phyloP scores from a whole-genome alignment of 1,140 invertebrate genomes.

The Glomeris maerens region DNA sequence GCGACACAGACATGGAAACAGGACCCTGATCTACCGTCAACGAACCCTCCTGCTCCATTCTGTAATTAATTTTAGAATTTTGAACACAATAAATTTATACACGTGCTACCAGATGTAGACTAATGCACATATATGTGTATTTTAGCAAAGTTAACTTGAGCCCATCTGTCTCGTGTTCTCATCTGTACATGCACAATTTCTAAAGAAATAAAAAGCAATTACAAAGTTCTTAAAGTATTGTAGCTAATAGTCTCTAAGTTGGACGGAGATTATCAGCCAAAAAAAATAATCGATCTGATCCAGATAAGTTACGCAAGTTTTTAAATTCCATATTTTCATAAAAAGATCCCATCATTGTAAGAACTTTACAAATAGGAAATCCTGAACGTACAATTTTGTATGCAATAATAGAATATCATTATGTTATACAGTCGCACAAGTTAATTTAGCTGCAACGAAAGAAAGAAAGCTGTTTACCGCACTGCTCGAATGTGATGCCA shows the following conservation, averaged over 20 bases:
- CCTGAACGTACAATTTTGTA: too few species aligned
- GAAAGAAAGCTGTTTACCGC: slow-evolving; percentile 44
- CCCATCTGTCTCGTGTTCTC: neutral
- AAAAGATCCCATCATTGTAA: too few species aligned
- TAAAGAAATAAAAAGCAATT: too few species aligned
- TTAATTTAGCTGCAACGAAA: slow-evolving; percentile 5
- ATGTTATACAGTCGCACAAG: slow-evolving; percentile 5
- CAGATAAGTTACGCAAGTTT: neutral
- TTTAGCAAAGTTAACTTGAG: neutral
- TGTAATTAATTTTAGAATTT: slow-evolving; percentile 25
- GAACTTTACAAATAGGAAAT: too few species aligned
- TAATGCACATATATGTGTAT: too few species aligned
- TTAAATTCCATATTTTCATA: neutral
- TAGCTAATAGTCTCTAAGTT: too few species aligned
- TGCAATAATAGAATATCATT: too few species aligned
- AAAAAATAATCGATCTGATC: too few species aligned
- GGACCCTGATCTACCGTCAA: slow-evolving; percentile 70
- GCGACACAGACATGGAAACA: slow-evolving; percentile 57
- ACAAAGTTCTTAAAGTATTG: too few species aligned
- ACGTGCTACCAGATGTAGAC: slow-evolving; percentile 1
- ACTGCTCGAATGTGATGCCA: slow-evolving; percentile 79
- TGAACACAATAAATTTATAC: slow-evolving; percentile 22
- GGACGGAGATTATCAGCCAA: too few species aligned
- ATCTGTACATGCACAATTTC: too few species aligned
- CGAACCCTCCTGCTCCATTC: slow-evolving; percentile 68